A percentile compares a stretch with the other conserved stretches of the same genome.
These are phyloP conservation scores for Philypnodon macrostomus DNA, from an alignment of 2,797 vertebrate species.

Conservation along the genomic window DNA sequence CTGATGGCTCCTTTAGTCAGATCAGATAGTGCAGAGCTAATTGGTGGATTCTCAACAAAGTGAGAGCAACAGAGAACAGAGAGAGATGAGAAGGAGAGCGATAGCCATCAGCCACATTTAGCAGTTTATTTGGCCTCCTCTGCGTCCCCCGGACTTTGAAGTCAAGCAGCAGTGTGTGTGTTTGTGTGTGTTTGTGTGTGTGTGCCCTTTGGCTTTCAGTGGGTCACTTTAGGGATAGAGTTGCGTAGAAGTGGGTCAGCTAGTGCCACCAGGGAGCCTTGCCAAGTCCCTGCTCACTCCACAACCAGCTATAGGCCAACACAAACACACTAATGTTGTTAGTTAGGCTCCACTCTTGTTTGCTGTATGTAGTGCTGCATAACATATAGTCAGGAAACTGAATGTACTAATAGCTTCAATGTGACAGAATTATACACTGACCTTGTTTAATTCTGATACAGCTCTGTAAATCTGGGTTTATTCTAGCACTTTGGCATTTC, in stretches of 20 bases:
- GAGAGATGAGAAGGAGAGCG: conserved; percentile 22
- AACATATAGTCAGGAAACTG: too few species aligned
- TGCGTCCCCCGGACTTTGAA: conserved; percentile 32
- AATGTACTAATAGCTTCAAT: too few species aligned
- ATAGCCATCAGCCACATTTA: conserved; percentile 42
- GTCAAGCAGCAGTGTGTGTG: conserved; percentile 17
- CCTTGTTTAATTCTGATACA: too few species aligned
- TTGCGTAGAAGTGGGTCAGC: conserved; percentile 72
- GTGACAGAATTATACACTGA: too few species aligned
- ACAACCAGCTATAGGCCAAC: conserved; percentile 39
- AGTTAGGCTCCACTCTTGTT: conserved; percentile 7
- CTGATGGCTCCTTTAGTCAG: conserved; percentile 26
- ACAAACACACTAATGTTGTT: conserved; percentile 22
- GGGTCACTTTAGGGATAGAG: conserved; percentile 70
- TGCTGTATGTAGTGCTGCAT: conserved; percentile 6
- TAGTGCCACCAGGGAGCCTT: conserved; percentile 62
- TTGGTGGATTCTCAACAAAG: conserved; percentile 34
- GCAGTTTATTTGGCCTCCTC: conserved; percentile 12
- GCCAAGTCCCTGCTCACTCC: conserved; percentile 50
- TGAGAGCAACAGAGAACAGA: conserved; percentile 33
- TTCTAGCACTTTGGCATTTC: too few species aligned
- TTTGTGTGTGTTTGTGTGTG: conserved; percentile 12
- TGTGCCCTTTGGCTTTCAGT: conserved; percentile 45
- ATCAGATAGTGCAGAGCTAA: conserved; percentile 48
- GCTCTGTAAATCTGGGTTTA: too few species aligned